phyloP scores from a whole-genome alignment of 2,888 invertebrate genomes.

The Cryptocephalus moraei region DNA sequence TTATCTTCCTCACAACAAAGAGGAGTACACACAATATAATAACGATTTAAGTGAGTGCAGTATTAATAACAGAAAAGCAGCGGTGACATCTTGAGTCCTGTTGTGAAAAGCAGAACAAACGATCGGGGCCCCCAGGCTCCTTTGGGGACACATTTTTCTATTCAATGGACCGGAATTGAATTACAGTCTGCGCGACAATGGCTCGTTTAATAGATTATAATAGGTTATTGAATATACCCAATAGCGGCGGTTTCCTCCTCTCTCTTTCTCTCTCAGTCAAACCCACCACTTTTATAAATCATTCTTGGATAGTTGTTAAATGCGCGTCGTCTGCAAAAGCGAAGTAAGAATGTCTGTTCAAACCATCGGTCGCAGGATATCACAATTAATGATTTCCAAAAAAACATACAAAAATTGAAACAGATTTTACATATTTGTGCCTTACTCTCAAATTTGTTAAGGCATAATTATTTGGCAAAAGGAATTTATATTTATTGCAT shows the following conservation, averaged over 20 bases:
- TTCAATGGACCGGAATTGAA: slow-evolving; percentile 10
- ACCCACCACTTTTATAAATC: slow-evolving; percentile 6
- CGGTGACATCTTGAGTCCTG: slow-evolving; percentile 15
- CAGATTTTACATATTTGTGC: no score
- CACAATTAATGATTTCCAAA: no score
- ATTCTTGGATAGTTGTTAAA: slow-evolving; percentile 1
- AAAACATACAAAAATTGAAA: no score
- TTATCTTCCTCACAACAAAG: slow-evolving; percentile 17
- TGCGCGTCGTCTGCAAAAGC: neutral
- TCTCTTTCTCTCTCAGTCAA: neutral
- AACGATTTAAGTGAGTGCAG: slow-evolving; percentile 17
- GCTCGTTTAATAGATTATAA: slow-evolving; percentile 12
- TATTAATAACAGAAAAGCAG: slow-evolving; percentile 11
- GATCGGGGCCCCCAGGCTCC: slow-evolving; percentile 5
- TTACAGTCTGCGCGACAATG: slow-evolving; percentile 8
- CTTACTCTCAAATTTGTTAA: no score
- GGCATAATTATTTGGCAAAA: no score
- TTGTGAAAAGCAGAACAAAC: slow-evolving; percentile 15
- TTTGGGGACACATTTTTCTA: slow-evolving; percentile 8
- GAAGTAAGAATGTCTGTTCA: neutral
- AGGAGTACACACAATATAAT: slow-evolving; percentile 10
- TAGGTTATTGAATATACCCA: slow-evolving; percentile 6
- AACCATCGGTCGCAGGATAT: neutral
- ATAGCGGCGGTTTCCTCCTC: slow-evolving; percentile 6
- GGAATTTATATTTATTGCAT: no score